Percentiles rank a stretch among this genome's conserved stretches.
phyloP scores from a whole-genome alignment of 2,888 invertebrate species.

The Nemapogon koenigi region DNA sequence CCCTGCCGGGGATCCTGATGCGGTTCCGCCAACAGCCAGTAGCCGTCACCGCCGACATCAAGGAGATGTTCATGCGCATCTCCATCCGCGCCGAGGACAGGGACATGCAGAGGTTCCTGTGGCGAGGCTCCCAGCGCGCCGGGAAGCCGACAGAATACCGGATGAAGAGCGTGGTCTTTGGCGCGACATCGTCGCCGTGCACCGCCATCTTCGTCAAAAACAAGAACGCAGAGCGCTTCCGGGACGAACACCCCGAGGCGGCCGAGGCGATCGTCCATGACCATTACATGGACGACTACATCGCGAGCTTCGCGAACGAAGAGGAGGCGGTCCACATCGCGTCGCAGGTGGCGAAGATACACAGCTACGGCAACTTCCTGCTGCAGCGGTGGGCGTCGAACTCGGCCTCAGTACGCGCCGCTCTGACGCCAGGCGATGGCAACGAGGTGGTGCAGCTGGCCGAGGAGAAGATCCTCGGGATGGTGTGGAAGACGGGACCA shows the following conservation, averaged over 20 bases:
- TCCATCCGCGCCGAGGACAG: constrained; percentile 20
- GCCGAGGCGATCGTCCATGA: constrained; percentile 15
- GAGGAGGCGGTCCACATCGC: constrained; percentile 14
- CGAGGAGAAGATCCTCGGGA: constrained; percentile 17
- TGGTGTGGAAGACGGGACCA: constrained; percentile 16
- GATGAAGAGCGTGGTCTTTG: constrained; percentile 20
- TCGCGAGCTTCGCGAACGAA: constrained; percentile 18
- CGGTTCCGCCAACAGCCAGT: constrained; percentile 20
- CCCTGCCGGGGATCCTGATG: constrained; percentile 20
- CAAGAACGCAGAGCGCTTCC: not conserved
- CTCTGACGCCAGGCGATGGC: too few species aligned
- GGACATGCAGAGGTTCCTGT: constrained; percentile 18
- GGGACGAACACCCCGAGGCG: constrained; percentile 10
- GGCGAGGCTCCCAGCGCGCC: constrained; percentile 8
- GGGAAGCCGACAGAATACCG: constrained; percentile 14
- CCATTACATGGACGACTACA: constrained; percentile 16
- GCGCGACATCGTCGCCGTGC: constrained; percentile 19
- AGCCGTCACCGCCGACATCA: constrained; percentile 23
- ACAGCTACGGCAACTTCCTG: not conserved
- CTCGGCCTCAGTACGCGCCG: too few species aligned
- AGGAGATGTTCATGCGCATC: constrained; percentile 24
- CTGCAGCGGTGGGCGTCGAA: constrained; percentile 2
- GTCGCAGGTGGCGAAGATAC: not conserved
- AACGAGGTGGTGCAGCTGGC: too few species aligned
- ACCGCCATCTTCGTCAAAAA: constrained; percentile 13